Base-by-base conservation (phyloP, 2,888 invertebrate genomes). In the Drosophila pegasa region DNA sequence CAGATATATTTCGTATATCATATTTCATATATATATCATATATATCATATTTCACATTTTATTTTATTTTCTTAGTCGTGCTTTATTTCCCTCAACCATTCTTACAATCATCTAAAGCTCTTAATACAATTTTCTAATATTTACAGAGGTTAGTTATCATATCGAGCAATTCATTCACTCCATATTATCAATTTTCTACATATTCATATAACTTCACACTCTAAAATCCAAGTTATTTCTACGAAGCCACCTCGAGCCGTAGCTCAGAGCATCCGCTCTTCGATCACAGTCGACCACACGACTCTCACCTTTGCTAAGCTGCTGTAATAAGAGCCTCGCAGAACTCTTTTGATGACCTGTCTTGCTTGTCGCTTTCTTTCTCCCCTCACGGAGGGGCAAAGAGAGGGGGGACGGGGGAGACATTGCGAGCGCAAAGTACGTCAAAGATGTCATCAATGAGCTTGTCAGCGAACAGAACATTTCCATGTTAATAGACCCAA, bases 361-460 rank as follows among this genome's bases (percentile, higher is more conserved):
- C 48, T n/a, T 3, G n/a, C 33, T 33, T 5, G 14, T 35, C 35
- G 33, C 2, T 27, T 25, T n/a, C 14, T n/a, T 14, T 16, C 16
- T 25, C 5, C 5, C 5, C 5, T 25, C 25, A 3, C 37, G 9
- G 4, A 18, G 38, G 9, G 37, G 3, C 9, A 27, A 45, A 50
- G 16, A 37, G 37, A 68, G 6, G 6, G 37, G 8, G 0, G 18
- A 29, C 31, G 14, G 48, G 20, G 20, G 47, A 8, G 29, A 31
- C 31, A 16, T 10, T 25, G 25, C 48, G 20, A 7, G 27, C 16
- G 25, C 40, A 29, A 29, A 29, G 52, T 20, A 40, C 40, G 40
- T 20, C 52, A 54, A 56, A 55, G 40, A 55, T 29, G 54, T 20
- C 40, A 37, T 33, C 51, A 51, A 51, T 51, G 51, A 51, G 37